Evolutionary conservation across 2,888 invertebrate genomes (phyloP).

Genomic region (Stenichneumon culpator): DNA sequence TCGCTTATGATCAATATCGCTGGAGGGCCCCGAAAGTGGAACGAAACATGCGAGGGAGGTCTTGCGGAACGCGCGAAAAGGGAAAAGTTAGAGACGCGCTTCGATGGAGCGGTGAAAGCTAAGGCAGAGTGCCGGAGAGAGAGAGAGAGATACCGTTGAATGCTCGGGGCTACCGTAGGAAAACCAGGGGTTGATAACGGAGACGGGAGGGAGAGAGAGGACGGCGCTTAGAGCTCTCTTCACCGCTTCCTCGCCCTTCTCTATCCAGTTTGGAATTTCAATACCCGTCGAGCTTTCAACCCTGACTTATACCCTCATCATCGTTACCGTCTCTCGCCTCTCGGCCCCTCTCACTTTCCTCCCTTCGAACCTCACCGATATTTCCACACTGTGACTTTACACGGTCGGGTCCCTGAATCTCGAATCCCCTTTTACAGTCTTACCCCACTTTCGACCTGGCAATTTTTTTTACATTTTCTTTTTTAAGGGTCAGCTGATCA

Average conservation of each 20-base stretch:
- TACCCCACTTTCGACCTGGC: conserved; percentile 13
- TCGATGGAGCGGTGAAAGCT: conserved; percentile 54
- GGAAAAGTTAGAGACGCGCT: conserved; percentile 45
- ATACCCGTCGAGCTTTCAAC: conserved; percentile 73
- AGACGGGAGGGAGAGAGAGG: conserved; percentile 39
- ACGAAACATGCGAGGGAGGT: background rate
- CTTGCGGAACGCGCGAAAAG: background rate
- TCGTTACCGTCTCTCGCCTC: conserved; percentile 59
- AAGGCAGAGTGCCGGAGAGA: conserved; percentile 18
- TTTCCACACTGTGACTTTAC: conserved; percentile 54
- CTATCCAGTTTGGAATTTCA: conserved; percentile 72
- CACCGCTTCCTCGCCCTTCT: conserved; percentile 15
- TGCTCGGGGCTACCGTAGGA: conserved; percentile 54
- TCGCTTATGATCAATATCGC: conserved; percentile 47
- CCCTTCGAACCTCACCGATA: conserved; percentile 32
- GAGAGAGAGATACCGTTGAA: conserved; percentile 40
- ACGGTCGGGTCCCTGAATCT: conserved; percentile 66
- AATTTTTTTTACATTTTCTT: no score
- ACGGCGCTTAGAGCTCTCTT: conserved; percentile 37
- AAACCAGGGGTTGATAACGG: conserved; percentile 57
- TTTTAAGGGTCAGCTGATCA: conserved; percentile 49
- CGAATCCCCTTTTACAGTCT: conserved; percentile 49
- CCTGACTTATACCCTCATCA: conserved; percentile 69
- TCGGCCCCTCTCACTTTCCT: conserved; percentile 48
- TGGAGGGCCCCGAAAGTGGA: conserved; percentile 39